Evolutionary conservation across 64 coral and sea anemone genomes (phyloP).

Genomic region (Pocillopora verrucosa): DNA sequence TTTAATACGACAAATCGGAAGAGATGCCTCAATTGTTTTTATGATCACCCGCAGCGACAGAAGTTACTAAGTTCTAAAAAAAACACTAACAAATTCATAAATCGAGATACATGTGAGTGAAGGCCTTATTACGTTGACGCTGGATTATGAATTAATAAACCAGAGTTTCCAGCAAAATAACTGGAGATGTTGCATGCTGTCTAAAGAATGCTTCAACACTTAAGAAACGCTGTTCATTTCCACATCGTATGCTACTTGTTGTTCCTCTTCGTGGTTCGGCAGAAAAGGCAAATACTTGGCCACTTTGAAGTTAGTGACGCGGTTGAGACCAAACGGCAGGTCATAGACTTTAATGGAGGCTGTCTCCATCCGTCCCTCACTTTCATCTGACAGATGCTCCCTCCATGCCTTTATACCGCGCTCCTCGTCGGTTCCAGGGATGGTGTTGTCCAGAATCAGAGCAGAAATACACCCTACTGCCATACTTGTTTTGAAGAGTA

Average conservation of each 20-base stretch:
- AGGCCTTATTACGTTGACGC: too few species aligned
- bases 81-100: too few species aligned
- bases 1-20: too few species aligned
- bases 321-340: conserved; percentile 53
- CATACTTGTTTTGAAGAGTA: conserved; percentile 67
- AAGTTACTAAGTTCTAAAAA: too few species aligned
- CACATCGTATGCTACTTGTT: background rate
- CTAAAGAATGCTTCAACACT: background rate
- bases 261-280: conserved; percentile 24
- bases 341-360: conserved; percentile 56
- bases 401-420: conserved; percentile 44
- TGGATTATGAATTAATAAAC: too few species aligned
- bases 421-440: conserved; percentile 64
- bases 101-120: too few species aligned
- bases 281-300: conserved; percentile 78
- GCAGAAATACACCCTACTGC: conserved; percentile 58
- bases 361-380: conserved; percentile 4
- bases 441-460: conserved; percentile 62
- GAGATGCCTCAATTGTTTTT: too few species aligned
- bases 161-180: too few species aligned
- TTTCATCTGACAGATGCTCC: background rate
- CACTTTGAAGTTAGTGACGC: conserved; percentile 4
- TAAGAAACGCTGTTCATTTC: background rate
- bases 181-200: too few species aligned
- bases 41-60: too few species aligned